phyloP scores from a whole-genome alignment of 2,888 invertebrate genomes.

The Eucriotettix oculatus region DNA sequence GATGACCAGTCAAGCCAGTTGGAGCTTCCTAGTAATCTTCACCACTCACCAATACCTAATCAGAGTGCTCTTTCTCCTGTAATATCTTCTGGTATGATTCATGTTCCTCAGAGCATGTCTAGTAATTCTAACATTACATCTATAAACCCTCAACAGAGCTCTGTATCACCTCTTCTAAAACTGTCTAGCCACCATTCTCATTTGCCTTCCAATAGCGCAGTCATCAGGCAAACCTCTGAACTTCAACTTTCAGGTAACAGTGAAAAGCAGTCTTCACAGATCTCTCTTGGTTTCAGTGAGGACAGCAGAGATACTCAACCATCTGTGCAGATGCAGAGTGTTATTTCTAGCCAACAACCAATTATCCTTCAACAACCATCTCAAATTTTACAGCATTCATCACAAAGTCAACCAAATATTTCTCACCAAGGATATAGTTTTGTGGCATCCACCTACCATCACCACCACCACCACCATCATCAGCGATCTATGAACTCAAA shows the following conservation, averaged over 20 bases:
- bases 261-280: neutral
- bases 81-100: neutral
- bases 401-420: constrained; percentile 1
- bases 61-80: neutral
- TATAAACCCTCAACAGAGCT: neutral
- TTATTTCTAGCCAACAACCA: constrained; percentile 1
- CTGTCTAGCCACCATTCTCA: neutral
- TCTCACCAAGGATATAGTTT: constrained; percentile 34
- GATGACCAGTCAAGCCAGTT: constrained; percentile 16
- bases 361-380: constrained; percentile 1
- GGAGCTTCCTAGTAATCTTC: neutral
- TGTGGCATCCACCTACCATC: constrained; percentile 33
- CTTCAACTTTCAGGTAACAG: neutral
- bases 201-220: neutral
- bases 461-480: constrained; percentile 14
- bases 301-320: neutral
- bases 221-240: constrained; percentile 1
- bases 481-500: neutral
- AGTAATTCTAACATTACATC: neutral
- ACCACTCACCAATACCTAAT: neutral
- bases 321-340: neutral
- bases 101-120: neutral
- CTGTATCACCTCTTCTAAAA: constrained; percentile 1
- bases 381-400: neutral
- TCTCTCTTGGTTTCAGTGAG: neutral